A percentile compares a stretch with the other conserved stretches of the same genome.
Evolutionary conservation across 2,888 invertebrate species (phyloP).

Genomic region (Parnassius glacialis): DNA sequence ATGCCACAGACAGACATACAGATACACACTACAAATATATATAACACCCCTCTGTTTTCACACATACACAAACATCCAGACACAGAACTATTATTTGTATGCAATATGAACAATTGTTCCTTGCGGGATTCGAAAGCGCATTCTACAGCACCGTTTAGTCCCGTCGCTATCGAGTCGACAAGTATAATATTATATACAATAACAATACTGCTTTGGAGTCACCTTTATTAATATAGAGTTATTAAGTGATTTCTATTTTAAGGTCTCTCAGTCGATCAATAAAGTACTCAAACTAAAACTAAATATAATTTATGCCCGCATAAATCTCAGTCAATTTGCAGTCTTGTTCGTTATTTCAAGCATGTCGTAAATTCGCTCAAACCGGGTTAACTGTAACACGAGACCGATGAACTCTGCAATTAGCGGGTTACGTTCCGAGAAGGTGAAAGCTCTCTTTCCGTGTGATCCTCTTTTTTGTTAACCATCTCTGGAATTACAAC

Average conservation of each 20-base stretch:
- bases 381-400: conserved; percentile 45
- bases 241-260: neutral
- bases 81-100: no score
- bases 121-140: no score
- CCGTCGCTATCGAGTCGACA: no score
- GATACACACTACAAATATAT: no score
- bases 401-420: conserved; percentile 61
- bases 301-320: conserved; percentile 8
- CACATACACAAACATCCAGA: no score
- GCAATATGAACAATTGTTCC: no score
- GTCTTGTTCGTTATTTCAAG: neutral
- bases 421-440: conserved; percentile 57
- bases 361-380: conserved; percentile 31
- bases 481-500: conserved; percentile 59
- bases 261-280: neutral
- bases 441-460: conserved; percentile 62
- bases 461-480: conserved; percentile 52
- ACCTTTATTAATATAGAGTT: no score
- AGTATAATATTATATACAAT: no score
- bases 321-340: conserved; percentile 4
- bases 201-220: no score
- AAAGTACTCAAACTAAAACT: neutral
- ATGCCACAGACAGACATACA: no score
- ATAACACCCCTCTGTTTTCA: no score
- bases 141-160: no score